Conservation (phyloP, 2,888 invertebrate genomes). For the Cyclophora albipunctata region DNA sequence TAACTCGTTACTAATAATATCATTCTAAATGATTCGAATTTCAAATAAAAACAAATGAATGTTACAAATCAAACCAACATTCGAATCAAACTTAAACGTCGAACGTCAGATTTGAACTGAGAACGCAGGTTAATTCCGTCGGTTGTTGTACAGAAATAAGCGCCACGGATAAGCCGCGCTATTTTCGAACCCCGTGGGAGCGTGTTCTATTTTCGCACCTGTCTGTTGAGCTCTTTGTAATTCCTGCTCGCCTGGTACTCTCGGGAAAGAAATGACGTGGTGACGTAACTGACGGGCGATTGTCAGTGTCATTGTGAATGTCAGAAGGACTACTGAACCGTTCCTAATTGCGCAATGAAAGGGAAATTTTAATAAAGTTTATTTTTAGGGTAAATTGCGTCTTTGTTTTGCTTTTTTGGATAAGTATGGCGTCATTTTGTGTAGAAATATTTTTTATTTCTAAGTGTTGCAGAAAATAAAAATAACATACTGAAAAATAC, state of each 20-base stretch:
- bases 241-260: slow-evolving; percentile 60
- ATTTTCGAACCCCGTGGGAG: slow-evolving; percentile 54
- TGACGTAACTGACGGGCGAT: slow-evolving; percentile 67
- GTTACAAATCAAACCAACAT: too few relatives aligned
- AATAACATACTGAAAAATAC: too few relatives aligned
- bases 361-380: not conserved
- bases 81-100: not conserved
- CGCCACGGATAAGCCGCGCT: slow-evolving; percentile 27
- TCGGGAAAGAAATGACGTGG: slow-evolving; percentile 54
- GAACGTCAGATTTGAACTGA: slow-evolving; percentile 9
- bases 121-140: slow-evolving; percentile 12
- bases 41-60: too few relatives aligned
- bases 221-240: slow-evolving; percentile 30
- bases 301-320: slow-evolving; percentile 52
- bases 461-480: too few relatives aligned
- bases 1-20: too few relatives aligned
- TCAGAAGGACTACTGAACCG: slow-evolving; percentile 25
- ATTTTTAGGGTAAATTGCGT: too few relatives aligned
- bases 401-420: not conserved
- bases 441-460: too few relatives aligned
- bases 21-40: too few relatives aligned
- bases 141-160: slow-evolving; percentile 33
- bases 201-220: slow-evolving; percentile 61
- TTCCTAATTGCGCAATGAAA: slow-evolving; percentile 16
- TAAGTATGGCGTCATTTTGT: not conserved